Base-by-base conservation (phyloP, 2,113 vertebrate species). In the Sardina pilchardus region DNA sequence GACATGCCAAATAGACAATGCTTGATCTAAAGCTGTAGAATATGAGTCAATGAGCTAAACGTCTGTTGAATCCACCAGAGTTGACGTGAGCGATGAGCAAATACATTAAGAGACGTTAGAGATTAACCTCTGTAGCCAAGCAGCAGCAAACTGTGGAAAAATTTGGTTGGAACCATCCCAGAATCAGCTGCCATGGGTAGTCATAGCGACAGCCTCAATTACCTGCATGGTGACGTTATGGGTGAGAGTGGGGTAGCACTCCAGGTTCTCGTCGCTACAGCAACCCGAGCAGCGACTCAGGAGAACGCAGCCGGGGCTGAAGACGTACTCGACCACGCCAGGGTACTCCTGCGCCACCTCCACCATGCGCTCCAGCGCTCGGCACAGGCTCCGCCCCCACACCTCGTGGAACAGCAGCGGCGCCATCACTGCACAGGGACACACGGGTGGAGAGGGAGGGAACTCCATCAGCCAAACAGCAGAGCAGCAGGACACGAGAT, bases 311-410 rank as follows among this genome's bases (percentile, higher is more conserved):
- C 95, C 94, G 0, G 96, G 96, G 84, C 92, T 95, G 91, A 96
- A 96, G 24, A 97, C 91, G 90, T 96, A 91, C 90, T 96, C 94
- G 85, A 96, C 92, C 88, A 95, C 94, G 0, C 88, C 85, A 4
- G 96, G 96, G 86, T 96, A 96, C 88, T 97, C 96, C 0, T 91
- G 63, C 7, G 93, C 86, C 19, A 97, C 89, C 0, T 94, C 92
- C 86, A 97, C 96, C 90, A 96, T 87, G 89, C 89, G 92, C 92
- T 97, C 96, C 88, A 95, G 90, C 0, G 95, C 88, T 56, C 93
- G 94, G 90, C 96, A 97, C 91, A 95, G 95, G 84, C 96, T 96
- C n/a, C 95, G 94, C 34, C 93, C 91, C 96, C 96, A 97, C 81
- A 96, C 96, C 85, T 96, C 95, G 34, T 92, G 92, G 90, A 97